phyloP scores from a whole-genome alignment of 2,797 vertebrate genomes.

The Champsocephalus gunnari region DNA sequence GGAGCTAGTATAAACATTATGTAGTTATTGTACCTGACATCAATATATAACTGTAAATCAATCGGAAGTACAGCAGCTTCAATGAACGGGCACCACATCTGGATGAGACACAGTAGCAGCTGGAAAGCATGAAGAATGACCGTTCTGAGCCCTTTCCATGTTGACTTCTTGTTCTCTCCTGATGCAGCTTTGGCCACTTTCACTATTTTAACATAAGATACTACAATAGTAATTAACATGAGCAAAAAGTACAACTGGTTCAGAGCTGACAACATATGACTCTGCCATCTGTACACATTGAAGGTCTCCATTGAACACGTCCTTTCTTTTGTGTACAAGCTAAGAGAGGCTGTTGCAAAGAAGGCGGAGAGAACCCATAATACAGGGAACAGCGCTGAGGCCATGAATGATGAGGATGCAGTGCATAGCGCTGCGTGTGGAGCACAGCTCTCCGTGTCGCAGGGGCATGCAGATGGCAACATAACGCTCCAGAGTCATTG shows the following conservation, averaged over 20 bases:
- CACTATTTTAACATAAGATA: constrained; percentile 64
- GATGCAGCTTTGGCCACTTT: constrained; percentile 57
- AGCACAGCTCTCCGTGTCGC: constrained; percentile 69
- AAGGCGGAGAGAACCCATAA: constrained; percentile 24
- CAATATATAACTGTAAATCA: neutral
- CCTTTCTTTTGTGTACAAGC: neutral
- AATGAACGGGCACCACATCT: constrained; percentile 33
- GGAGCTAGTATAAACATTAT: constrained; percentile 64
- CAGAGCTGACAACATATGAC: constrained; percentile 39
- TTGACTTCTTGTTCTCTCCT: constrained; percentile 50
- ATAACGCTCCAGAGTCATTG: neutral
- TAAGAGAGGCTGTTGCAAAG: neutral
- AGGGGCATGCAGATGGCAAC: constrained; percentile 61
- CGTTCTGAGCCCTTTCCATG: constrained; percentile 54
- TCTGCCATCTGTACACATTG: constrained; percentile 41
- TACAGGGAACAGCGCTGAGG: constrained; percentile 53
- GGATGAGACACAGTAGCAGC: constrained; percentile 66
- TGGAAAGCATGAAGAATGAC: constrained; percentile 66
- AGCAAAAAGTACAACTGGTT: constrained; percentile 60
- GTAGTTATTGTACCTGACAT: constrained; percentile 65
- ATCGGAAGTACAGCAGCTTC: constrained; percentile 32
- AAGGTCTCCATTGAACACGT: constrained; percentile 42
- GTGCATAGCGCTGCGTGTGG: constrained; percentile 11
- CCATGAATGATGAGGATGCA: constrained; percentile 57
- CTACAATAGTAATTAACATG: constrained; percentile 51